A percentile compares a stretch with the other conserved stretches of the same genome.
phyloP scores from a whole-genome alignment of 2,113 vertebrate species.

The Ovis canadensis region DNA sequence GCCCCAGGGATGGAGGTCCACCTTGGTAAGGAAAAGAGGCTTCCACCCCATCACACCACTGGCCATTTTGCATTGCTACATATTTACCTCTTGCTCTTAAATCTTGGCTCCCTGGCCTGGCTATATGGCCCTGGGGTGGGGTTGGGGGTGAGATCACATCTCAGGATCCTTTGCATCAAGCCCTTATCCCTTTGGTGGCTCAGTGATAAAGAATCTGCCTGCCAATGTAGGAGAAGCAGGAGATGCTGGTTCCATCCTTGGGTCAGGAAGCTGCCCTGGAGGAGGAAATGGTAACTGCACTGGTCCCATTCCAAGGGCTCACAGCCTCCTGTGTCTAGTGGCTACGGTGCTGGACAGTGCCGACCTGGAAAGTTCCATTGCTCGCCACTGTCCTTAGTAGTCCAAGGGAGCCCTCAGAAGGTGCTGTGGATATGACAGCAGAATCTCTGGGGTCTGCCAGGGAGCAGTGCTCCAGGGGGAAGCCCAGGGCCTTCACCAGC shows the following conservation, averaged over 20 bases:
- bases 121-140: not conserved
- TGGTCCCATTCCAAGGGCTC: fast-evolving
- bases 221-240: not conserved
- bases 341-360: fast-evolving
- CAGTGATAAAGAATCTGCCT: not conserved
- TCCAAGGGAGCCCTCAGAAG: not conserved
- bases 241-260: not conserved
- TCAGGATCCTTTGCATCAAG: too few relatives aligned
- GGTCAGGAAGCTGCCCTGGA: not conserved
- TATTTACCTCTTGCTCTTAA: not conserved
- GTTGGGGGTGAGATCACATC: not conserved
- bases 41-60: fast-evolving
- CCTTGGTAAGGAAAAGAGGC: not conserved
- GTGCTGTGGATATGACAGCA: fast-evolving
- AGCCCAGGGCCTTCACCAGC: too few relatives aligned
- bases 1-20: not conserved
- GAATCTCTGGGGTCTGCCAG: fast-evolving
- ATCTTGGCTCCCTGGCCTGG: not conserved
- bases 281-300: not conserved
- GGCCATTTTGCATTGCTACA: not conserved
- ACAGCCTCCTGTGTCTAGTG: not conserved
- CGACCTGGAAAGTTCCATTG: fast-evolving
- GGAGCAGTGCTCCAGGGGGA: fast-evolving
- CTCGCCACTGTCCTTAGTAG: fast-evolving
- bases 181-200: not conserved